These are phyloP conservation scores for Nymphalis urticae DNA, from an alignment of 2,888 invertebrate species.

Conservation along the genomic window DNA sequence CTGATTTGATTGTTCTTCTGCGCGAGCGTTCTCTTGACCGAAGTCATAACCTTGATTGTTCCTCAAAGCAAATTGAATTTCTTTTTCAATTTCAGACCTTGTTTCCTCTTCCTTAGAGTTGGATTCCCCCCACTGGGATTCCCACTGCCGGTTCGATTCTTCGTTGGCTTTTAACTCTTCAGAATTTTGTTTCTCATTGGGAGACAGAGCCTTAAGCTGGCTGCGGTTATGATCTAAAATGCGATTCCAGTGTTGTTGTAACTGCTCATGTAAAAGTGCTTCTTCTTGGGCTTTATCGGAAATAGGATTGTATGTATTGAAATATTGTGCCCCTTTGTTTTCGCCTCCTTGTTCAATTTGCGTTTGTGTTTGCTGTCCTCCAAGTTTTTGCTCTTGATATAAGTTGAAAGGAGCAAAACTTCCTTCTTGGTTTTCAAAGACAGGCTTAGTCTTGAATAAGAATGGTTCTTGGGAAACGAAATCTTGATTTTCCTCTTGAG, in stretches of 20 bases:
- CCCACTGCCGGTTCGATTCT: conserved; percentile 44
- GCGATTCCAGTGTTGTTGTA: conserved; percentile 39
- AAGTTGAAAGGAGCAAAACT: conserved; percentile 9
- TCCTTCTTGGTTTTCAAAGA: conserved; percentile 14
- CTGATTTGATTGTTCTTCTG: conserved; percentile 51
- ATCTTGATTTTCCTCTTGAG: conserved; percentile 1
- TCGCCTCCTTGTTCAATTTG: conserved; percentile 18
- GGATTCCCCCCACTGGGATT: conserved; percentile 45
- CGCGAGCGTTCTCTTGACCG: conserved; percentile 40
- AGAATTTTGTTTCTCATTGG: conserved; percentile 23
- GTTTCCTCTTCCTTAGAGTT: conserved; percentile 48
- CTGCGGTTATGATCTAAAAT: conserved; percentile 39
- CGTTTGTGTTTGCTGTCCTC: conserved; percentile 12
- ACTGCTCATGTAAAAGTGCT: conserved; percentile 31
- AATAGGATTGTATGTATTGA: conserved; percentile 39
- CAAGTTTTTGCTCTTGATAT: conserved; percentile 4
- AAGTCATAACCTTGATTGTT: conserved; percentile 7
- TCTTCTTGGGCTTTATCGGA: conserved; percentile 36
- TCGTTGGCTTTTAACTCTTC: conserved; percentile 21
- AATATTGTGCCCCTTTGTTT: conserved; percentile 30
- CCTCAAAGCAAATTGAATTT: conserved; percentile 40
- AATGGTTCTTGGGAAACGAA: not conserved
- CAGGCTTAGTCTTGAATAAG: not conserved
- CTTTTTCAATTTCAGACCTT: conserved; percentile 46
- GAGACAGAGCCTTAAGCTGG: conserved; percentile 35